Conservation (phyloP, 2,113 vertebrate species). For the Nymphicus hollandicus region DNA sequence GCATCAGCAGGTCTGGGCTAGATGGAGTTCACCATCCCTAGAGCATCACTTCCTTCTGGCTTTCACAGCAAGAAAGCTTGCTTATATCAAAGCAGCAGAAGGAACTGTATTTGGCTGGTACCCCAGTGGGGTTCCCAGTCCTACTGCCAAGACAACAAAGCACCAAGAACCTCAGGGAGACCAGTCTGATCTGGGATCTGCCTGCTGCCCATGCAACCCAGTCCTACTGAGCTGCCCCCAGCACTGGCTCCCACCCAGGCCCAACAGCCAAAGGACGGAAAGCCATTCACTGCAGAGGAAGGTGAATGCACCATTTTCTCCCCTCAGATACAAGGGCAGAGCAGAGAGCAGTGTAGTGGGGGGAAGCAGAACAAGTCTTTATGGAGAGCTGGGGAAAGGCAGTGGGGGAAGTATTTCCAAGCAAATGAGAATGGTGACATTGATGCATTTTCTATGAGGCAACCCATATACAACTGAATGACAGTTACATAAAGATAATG, state of each 20-base stretch:
- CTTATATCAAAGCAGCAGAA: neutral
- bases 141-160: neutral
- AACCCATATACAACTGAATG: neutral
- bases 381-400: neutral
- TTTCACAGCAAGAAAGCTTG: neutral
- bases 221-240: neutral
- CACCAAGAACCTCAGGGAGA: neutral
- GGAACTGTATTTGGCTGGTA: neutral
- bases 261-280: fast-evolving
- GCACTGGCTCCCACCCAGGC: neutral
- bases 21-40: neutral
- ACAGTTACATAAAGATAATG: slow-evolving; percentile 3
- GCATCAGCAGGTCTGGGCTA: neutral
- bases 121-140: neutral
- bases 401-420: fast-evolving
- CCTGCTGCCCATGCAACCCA: fast-evolving
- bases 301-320: neutral
- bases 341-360: neutral
- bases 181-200: neutral
- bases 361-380: neutral
- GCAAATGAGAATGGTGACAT: neutral
- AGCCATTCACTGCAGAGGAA: neutral
- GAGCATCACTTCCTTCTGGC: neutral
- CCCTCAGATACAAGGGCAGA: neutral
- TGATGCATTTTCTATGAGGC: neutral